Evolutionary conservation across 2,113 vertebrate species (phyloP), one percentile per base, ranked within the genome.

Genomic region (Taurulus bubalis): DNA sequence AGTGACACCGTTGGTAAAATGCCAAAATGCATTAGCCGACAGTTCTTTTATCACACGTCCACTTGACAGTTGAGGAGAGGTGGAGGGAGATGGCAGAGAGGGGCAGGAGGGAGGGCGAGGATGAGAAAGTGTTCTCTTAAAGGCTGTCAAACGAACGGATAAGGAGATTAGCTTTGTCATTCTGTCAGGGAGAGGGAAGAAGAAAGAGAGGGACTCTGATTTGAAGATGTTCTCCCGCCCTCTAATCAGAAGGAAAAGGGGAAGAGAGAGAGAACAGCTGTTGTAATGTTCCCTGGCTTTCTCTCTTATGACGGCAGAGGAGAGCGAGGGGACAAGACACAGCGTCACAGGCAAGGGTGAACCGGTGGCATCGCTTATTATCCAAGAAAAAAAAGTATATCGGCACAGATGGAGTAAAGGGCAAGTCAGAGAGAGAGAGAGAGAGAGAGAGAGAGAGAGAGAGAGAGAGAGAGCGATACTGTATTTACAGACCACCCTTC

Each of bases 121-220:
- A 67, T 58, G 75, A 72, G 42, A 76, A 79, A 71, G 62, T 75
- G 64, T 79, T 88, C 76, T 77, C 75, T 77, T 86, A 80, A 84
- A 88, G 71, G 62, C 81, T 90, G 83, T 86, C 75, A 88, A 85
- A 82, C 40, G 58, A 87, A 82, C 32, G 26, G 79, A 90, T 87
- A 84, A 87, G 78, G 72, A 90, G 91, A 91, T 92, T 87, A 90
- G 55, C 64, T 87, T 82, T 89, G 83, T 92, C 90, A 87, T 75
- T 82, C 73, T 90, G 84, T 85, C 77, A 79, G 62, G 45, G 85
- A 77, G 74, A 88, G 70, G 64, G 58, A 69, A 68, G 67, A 83
- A 87, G 65, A 82, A 85, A 86, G 75, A 77, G 70, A 62, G 69
- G 60, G 80, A 72, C 51, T 85, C 63, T 76, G 82, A 90, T 91